phyloP scores from a whole-genome alignment of 2,113 vertebrate genomes.

The Dromas ardeola region DNA sequence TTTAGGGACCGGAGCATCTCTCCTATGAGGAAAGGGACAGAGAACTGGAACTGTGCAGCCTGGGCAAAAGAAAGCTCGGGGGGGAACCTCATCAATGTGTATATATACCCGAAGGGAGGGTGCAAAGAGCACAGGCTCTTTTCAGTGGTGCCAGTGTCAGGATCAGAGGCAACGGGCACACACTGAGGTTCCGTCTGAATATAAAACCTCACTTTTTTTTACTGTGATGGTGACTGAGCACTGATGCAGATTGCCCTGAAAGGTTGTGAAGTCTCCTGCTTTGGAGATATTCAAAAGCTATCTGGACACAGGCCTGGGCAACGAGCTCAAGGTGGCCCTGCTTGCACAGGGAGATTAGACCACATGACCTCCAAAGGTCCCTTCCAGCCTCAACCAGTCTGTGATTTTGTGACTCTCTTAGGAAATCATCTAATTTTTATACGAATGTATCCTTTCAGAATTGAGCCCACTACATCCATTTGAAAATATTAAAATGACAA shows the following conservation, averaged over 20 bases:
- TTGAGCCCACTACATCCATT: neutral
- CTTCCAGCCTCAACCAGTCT: neutral
- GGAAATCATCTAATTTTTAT: neutral
- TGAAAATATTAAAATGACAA: neutral
- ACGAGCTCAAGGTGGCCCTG: neutral
- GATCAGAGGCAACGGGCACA: neutral
- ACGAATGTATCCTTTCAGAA: neutral
- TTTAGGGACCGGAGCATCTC: neutral
- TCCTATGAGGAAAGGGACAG: neutral
- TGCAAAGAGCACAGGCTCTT: neutral
- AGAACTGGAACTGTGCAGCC: neutral
- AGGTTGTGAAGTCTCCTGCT: neutral
- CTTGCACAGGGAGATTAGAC: fast-evolving
- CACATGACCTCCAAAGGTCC: neutral
- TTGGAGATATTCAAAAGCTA: neutral
- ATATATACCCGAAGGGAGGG: neutral
- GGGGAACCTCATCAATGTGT: fast-evolving
- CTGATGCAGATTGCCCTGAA: neutral
- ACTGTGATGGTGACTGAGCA: neutral
- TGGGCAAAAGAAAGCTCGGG: neutral
- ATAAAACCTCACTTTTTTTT: neutral
- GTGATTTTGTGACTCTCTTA: neutral
- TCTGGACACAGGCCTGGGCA: neutral
- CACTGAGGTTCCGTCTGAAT: neutral
- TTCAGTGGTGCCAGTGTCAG: neutral